These are phyloP conservation scores for Hyalella azteca DNA, from an alignment of 2,888 invertebrate genomes.

Conservation along the genomic window DNA sequence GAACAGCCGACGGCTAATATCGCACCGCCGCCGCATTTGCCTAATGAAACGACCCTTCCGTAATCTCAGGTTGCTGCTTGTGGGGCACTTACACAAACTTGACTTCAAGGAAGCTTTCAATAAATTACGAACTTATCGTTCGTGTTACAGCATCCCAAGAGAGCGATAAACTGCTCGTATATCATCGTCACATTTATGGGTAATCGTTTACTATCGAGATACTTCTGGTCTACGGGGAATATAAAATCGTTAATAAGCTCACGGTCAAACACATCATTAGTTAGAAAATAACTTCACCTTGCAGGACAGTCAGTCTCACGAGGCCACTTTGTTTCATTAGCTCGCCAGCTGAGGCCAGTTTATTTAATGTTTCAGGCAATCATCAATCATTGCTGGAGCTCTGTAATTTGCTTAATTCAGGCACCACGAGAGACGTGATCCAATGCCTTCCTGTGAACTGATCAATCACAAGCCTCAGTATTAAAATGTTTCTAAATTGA, in stretches of 20 bases:
- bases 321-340: background rate
- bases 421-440: too few relatives aligned
- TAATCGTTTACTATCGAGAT: background rate
- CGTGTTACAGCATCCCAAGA: slow-evolving; percentile 9
- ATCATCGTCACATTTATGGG: background rate
- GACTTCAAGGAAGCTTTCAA: slow-evolving; percentile 32
- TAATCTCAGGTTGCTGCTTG: slow-evolving; percentile 13
- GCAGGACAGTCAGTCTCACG: background rate
- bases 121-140: slow-evolving; percentile 25
- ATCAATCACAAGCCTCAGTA: too few relatives aligned
- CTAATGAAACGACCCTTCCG: slow-evolving; percentile 32
- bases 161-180: background rate
- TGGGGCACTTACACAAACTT: slow-evolving; percentile 13
- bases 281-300: background rate
- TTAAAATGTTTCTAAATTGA: too few relatives aligned
- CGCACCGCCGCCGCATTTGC: slow-evolving; percentile 31
- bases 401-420: too few relatives aligned
- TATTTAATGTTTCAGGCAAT: too few relatives aligned
- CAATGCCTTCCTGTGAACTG: too few relatives aligned
- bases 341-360: too few relatives aligned
- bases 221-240: slow-evolving; percentile 14
- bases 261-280: background rate
- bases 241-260: background rate
- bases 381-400: too few relatives aligned
- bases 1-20: slow-evolving; percentile 35